Percentiles rank a stretch among this genome's conserved stretches.
phyloP scores from a whole-genome alignment of 2,888 invertebrate species.

The Apodemia duryi region DNA sequence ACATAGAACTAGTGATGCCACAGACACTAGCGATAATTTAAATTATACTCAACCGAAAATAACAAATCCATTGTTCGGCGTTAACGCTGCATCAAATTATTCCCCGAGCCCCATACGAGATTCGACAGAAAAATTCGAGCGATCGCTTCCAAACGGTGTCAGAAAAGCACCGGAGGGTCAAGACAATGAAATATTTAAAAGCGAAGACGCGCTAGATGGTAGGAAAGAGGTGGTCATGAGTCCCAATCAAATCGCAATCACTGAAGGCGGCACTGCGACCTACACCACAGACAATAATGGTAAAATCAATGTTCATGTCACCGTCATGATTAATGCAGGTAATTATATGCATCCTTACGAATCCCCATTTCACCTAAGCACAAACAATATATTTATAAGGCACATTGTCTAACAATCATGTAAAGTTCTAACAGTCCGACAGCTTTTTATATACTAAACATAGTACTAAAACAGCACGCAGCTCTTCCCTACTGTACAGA shows the following conservation, averaged over 20 bases:
- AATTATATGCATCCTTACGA: conserved; percentile 78
- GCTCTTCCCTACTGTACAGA: too few species aligned
- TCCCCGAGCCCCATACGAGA: conserved; percentile 50
- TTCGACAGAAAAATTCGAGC: conserved; percentile 52
- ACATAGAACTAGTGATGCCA: conserved; percentile 46
- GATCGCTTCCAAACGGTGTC: conserved; percentile 69
- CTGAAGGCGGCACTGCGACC: conserved; percentile 72
- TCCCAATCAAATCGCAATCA: conserved; percentile 70
- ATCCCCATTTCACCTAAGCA: conserved; percentile 36
- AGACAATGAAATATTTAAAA: conserved; percentile 85
- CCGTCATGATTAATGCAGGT: conserved; percentile 89
- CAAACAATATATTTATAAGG: conserved; percentile 31
- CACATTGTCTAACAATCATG: conserved; percentile 31
- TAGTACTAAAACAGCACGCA: too few species aligned
- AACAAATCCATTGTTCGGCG: conserved; percentile 69
- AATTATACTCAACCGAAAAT: conserved; percentile 53
- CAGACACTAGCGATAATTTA: conserved; percentile 46
- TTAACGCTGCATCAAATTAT: conserved; percentile 72
- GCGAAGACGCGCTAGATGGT: conserved; percentile 81
- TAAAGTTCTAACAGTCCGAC: conserved; percentile 69
- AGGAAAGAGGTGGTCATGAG: conserved; percentile 72
- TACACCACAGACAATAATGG: conserved; percentile 89
- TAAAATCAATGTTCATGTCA: conserved; percentile 93
- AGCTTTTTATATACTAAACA: too few species aligned
- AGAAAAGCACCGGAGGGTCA: conserved; percentile 89